A percentile compares a stretch with the other conserved stretches of the same genome.
These are phyloP conservation scores for human (Homo sapiens) DNA, from an alignment of 2,113 vertebrate genomes.

Conservation along the genomic window DNA sequence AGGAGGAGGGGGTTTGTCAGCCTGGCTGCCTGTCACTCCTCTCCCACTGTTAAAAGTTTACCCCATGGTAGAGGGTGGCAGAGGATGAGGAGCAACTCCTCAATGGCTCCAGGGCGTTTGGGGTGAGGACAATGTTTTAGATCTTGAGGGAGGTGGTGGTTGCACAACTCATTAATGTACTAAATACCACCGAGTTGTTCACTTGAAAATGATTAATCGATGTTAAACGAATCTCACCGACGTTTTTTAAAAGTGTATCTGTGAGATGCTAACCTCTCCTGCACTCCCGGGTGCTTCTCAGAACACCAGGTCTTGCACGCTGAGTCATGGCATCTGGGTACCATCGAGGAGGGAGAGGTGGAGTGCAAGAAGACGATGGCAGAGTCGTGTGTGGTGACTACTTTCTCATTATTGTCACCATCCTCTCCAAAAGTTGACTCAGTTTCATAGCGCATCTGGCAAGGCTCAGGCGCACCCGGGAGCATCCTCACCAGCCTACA, in stretches of 20 bases:
- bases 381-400: fast-evolving
- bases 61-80: fast-evolving
- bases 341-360: background rate
- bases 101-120: fast-evolving
- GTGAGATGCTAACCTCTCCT: background rate
- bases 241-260: background rate
- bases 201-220: background rate
- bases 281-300: background rate
- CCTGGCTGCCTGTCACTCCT: fast-evolving
- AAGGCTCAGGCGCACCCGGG: fast-evolving
- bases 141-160: background rate
- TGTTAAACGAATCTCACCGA: background rate
- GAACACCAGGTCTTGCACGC: background rate
- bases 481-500: too few species aligned
- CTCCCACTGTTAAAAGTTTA: background rate
- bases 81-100: background rate
- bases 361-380: too few species aligned
- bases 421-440: too few species aligned
- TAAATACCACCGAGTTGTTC: fast-evolving
- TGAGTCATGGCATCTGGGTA: fast-evolving
- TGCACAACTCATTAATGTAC: fast-evolving
- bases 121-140: background rate
- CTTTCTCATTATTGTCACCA: background rate
- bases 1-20: background rate
- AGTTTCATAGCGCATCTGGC: background rate